Percentiles rank a stretch among this genome's conserved stretches.
phyloP scores from a whole-genome alignment of 2,113 vertebrate genomes.

The Herpailurus yagouaroundi region DNA sequence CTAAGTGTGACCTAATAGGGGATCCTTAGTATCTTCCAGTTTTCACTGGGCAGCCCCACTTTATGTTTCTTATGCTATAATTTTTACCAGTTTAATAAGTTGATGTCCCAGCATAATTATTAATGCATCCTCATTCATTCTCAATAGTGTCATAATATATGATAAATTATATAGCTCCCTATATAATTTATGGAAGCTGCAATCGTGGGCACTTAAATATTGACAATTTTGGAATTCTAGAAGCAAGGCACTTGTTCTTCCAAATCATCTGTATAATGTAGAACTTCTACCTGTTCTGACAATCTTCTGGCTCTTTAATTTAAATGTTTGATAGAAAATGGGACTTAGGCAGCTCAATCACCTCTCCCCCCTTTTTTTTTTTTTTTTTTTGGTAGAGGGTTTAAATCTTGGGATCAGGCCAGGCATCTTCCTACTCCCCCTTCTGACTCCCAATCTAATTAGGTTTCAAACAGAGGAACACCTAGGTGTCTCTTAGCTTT shows the following conservation, averaged over 20 bases:
- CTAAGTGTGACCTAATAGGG: neutral
- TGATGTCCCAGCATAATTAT: neutral
- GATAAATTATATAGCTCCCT: neutral
- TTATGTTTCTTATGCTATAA: neutral
- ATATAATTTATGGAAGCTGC: neutral
- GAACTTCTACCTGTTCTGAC: neutral
- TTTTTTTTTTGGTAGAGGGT: neutral
- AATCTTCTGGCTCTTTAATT: neutral
- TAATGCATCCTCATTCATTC: neutral
- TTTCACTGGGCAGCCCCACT: neutral
- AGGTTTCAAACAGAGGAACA: conserved; percentile 46
- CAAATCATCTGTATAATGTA: neutral
- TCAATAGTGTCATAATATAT: neutral
- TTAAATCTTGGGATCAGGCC: neutral
- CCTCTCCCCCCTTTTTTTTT: neutral
- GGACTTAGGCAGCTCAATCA: too few relatives aligned
- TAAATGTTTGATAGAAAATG: neutral
- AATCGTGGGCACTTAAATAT: neutral
- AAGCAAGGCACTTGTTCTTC: neutral
- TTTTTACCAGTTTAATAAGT: neutral
- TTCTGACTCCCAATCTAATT: conserved; percentile 36
- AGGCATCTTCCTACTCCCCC: neutral
- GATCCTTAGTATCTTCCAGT: neutral
- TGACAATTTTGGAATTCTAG: neutral
- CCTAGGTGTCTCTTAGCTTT: conserved; percentile 12